Conservation (phyloP, 2,888 invertebrate genomes). For the Erannis defoliaria region DNA sequence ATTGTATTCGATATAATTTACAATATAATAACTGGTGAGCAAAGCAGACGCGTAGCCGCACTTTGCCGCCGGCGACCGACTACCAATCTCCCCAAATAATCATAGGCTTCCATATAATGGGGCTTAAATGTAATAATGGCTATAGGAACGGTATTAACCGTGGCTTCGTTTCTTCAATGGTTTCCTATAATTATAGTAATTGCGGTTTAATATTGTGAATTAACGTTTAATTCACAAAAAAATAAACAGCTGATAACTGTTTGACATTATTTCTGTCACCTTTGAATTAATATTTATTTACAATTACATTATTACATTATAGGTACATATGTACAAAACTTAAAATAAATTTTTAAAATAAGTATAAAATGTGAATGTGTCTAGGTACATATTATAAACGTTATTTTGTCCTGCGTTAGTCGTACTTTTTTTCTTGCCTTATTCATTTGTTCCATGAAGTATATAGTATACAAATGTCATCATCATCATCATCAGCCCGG, state of each 20-base stretch:
- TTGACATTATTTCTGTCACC: not conserved
- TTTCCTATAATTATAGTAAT: conserved; percentile 30
- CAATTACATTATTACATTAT: no score
- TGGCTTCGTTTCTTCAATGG: conserved; percentile 35
- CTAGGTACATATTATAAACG: no score
- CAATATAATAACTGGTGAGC: conserved; percentile 39
- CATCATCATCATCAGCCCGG: no score
- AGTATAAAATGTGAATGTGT: no score
- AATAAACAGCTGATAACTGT: no score
- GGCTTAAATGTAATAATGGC: conserved; percentile 54
- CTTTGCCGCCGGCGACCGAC: conserved; percentile 50
- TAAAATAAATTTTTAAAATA: no score
- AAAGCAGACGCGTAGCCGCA: conserved; percentile 44
- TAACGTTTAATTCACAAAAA: not conserved
- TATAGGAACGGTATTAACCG: conserved; percentile 54
- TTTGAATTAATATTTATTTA: no score
- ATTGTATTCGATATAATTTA: conserved; percentile 48
- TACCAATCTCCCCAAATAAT: conserved; percentile 58
- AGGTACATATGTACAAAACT: no score
- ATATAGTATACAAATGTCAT: no score
- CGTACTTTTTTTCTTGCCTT: no score
- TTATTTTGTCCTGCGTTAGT: no score
- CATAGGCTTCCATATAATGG: conserved; percentile 60
- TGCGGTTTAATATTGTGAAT: conserved; percentile 29
- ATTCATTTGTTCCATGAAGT: no score